These are phyloP conservation scores for Phalanger gymnotis DNA, from an alignment of 2,797 vertebrate genomes.

Conservation along the genomic window DNA sequence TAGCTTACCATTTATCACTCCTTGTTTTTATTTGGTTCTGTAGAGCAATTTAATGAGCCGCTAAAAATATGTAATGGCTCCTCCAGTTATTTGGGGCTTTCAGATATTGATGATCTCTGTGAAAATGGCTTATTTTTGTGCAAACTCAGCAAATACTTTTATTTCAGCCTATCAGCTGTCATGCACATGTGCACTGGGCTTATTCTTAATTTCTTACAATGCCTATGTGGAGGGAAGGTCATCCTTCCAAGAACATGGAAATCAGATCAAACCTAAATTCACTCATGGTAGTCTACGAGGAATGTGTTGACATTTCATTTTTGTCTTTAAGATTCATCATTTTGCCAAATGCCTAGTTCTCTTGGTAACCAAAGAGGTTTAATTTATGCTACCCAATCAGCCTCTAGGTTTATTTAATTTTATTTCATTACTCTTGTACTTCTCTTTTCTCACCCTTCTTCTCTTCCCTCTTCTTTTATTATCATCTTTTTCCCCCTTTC, in stretches of 20 bases:
- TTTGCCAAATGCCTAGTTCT: neutral
- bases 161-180: neutral
- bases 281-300: neutral
- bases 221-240: neutral
- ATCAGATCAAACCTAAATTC: neutral
- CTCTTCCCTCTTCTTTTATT: no score
- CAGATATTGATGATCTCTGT: slow-evolving; percentile 54
- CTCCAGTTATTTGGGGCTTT: slow-evolving; percentile 59
- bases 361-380: neutral
- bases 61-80: slow-evolving; percentile 24
- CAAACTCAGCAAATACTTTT: slow-evolving; percentile 53
- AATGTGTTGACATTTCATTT: neutral
- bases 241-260: neutral
- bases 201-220: slow-evolving; percentile 39
- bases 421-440: neutral
- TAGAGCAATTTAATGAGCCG: slow-evolving; percentile 26
- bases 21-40: slow-evolving; percentile 43
- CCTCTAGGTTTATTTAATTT: neutral
- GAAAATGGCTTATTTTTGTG: slow-evolving; percentile 62
- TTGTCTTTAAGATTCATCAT: neutral
- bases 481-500: neutral
- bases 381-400: neutral
- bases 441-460: neutral
- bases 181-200: slow-evolving; percentile 1
- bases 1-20: slow-evolving; percentile 35